A percentile compares a stretch with the other conserved stretches of the same genome.
Conservation (phyloP, 2,888 invertebrate genomes). For the Pyrocoelia pectoralis region DNA sequence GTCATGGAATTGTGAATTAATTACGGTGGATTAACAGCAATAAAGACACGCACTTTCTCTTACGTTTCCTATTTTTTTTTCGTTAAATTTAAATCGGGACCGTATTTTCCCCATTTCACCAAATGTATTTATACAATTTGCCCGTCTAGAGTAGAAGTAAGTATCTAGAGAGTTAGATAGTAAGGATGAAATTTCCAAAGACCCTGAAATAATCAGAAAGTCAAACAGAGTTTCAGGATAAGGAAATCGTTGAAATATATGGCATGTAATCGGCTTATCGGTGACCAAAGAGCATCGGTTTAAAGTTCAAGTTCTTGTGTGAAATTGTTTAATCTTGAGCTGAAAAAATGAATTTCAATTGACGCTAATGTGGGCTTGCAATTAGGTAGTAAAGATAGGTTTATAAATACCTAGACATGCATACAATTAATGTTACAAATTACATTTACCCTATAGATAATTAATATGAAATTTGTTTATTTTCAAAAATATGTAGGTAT, state of each 20-base stretch:
- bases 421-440: conserved; percentile 31
- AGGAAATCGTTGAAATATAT: conserved; percentile 28
- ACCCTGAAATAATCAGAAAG: conserved; percentile 28
- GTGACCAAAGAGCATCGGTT: conserved; percentile 36
- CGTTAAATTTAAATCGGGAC: conserved; percentile 3
- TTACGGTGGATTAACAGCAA: conserved; percentile 29
- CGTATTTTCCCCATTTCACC: background rate
- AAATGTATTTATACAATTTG: background rate
- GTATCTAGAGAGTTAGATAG: conserved; percentile 7
- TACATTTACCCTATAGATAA: conserved; percentile 25
- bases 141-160: background rate
- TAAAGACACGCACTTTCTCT: conserved; percentile 21
- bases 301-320: conserved; percentile 23
- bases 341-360: background rate
- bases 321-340: conserved; percentile 4
- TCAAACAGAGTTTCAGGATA: conserved; percentile 28
- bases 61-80: conserved; percentile 13
- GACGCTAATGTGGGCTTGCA: background rate
- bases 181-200: conserved; percentile 5
- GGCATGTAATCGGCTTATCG: conserved; percentile 41
- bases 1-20: conserved; percentile 35
- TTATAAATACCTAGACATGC: conserved; percentile 25
- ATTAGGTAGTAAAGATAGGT: conserved; percentile 13
- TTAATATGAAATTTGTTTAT: conserved; percentile 16
- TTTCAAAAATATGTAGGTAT: background rate